phyloP scores from a whole-genome alignment of 1,140 invertebrate genomes.

The Cherax destructor region DNA sequence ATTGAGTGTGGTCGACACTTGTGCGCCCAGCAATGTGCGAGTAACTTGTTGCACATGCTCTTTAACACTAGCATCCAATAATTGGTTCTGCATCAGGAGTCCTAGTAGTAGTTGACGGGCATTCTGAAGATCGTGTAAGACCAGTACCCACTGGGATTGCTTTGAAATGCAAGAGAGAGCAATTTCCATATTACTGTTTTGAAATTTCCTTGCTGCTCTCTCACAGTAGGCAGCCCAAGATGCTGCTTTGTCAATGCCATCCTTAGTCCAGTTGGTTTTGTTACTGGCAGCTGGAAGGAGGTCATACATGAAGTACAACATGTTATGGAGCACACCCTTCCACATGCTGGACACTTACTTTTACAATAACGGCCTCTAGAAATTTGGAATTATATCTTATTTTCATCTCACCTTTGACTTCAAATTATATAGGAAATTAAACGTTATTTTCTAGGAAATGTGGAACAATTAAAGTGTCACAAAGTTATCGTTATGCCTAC shows the following conservation, averaged over 20 bases:
- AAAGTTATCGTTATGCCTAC: too few relatives aligned
- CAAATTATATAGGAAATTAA: too few relatives aligned
- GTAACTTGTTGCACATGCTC: slow-evolving; percentile 22
- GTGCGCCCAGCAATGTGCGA: background rate
- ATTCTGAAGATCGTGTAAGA: slow-evolving; percentile 11
- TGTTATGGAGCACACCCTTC: slow-evolving; percentile 35
- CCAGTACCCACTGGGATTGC: background rate
- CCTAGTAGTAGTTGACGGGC: slow-evolving; percentile 22
- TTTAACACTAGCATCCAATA: slow-evolving; percentile 18
- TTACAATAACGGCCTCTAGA: background rate
- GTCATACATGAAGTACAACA: slow-evolving; percentile 55
- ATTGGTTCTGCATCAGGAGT: slow-evolving; percentile 36
- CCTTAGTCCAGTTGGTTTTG: slow-evolving; percentile 39
- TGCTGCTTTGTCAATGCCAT: slow-evolving; percentile 46
- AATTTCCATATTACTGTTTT: background rate
- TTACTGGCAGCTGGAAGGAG: slow-evolving; percentile 45
- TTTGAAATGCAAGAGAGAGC: slow-evolving; percentile 18
- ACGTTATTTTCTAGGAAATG: too few relatives aligned
- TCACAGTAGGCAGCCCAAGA: slow-evolving; percentile 61
- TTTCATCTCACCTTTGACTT: background rate
- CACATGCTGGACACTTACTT: background rate
- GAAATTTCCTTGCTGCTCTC: slow-evolving; percentile 24
- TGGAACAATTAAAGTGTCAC: too few relatives aligned
- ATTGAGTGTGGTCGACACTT: background rate
- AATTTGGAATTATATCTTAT: background rate